phyloP scores from a whole-genome alignment of 2,797 vertebrate genomes.

The Oreonectes daqikongensis region DNA sequence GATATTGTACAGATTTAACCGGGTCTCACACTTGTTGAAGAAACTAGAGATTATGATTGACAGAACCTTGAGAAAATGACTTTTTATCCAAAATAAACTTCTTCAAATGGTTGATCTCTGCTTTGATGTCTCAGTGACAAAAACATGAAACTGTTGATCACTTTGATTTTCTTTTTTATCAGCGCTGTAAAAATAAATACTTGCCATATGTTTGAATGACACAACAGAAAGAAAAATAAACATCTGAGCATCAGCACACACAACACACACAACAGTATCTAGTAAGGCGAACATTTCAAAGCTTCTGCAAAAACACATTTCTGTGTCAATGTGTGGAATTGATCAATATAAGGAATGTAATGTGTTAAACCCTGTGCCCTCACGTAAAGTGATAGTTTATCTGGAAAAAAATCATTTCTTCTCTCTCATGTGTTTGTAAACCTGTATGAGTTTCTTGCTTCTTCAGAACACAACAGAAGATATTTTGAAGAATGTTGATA shows the following conservation, averaged over 20 bases:
- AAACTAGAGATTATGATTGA: constrained; percentile 12
- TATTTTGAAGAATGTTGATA: too few species aligned
- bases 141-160: not conserved
- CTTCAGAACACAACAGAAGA: too few species aligned
- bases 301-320: not conserved
- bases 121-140: not conserved
- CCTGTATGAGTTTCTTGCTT: too few species aligned
- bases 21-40: constrained; percentile 31
- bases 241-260: not conserved
- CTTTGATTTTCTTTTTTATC: not conserved
- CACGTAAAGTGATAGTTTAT: too few species aligned
- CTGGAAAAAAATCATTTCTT: too few species aligned
- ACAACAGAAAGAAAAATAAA: not conserved
- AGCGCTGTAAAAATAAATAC: not conserved
- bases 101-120: constrained; percentile 62
- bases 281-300: too few species aligned
- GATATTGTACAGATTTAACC: constrained; percentile 52
- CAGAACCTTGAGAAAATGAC: constrained; percentile 59
- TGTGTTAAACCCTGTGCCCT: too few species aligned
- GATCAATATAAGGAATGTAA: too few species aligned
- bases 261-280: not conserved
- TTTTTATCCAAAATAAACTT: constrained; percentile 77
- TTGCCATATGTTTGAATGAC: not conserved
- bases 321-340: not conserved
- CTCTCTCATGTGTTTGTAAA: too few species aligned